Evolutionary conservation across 2,113 vertebrate genomes (phyloP).

Genomic region (Chloropsis hardwickii): DNA sequence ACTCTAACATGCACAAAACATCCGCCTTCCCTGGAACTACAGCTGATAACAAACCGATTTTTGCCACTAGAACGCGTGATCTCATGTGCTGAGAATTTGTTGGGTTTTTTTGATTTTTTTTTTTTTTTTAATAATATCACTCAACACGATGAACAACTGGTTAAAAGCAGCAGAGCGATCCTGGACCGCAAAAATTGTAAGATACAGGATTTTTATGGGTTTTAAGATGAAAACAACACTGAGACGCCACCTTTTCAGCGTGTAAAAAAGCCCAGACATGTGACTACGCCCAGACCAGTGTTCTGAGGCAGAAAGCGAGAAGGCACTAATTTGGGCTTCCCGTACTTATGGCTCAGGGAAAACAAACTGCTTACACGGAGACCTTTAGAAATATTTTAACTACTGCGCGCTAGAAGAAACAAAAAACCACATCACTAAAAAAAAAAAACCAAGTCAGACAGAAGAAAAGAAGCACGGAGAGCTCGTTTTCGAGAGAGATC

Average conservation of each 20-base stretch:
- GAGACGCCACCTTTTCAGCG: not conserved
- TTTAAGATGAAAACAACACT: not conserved
- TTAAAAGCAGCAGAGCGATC: not conserved
- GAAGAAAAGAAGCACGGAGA: not conserved
- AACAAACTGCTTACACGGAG: not conserved
- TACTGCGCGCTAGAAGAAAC: not conserved
- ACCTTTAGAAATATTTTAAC: not conserved
- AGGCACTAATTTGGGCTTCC: not conserved
- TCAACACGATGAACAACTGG: not conserved
- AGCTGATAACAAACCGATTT: not conserved
- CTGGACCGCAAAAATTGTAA: not conserved
- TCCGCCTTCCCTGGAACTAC: not conserved
- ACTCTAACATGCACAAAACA: not conserved
- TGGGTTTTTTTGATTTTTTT: not conserved
- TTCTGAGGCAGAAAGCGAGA: not conserved
- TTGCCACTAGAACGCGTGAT: not conserved
- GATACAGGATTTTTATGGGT: not conserved
- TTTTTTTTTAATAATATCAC: not conserved
- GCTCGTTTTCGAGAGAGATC: not conserved
- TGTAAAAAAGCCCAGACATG: not conserved
- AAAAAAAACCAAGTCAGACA: accelerated
- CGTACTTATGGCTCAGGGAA: not conserved
- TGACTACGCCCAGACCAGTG: not conserved
- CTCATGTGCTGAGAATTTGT: not conserved
- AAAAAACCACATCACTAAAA: not conserved